These are phyloP conservation scores for Drosophila leonis DNA, from an alignment of 2,888 invertebrate genomes.

Conservation along the genomic window DNA sequence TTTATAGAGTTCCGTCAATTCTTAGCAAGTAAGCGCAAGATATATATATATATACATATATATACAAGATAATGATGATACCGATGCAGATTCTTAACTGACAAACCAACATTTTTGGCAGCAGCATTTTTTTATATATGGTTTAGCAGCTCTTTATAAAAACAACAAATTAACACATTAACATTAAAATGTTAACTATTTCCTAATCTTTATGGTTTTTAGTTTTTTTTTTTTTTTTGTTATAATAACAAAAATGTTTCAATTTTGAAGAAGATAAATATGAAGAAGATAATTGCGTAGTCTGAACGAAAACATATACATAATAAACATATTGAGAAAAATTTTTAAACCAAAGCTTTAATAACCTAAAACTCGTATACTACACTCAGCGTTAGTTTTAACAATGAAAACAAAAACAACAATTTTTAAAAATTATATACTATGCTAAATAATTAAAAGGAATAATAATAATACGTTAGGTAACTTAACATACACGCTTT, in stretches of 20 bases:
- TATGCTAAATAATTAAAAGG: slow-evolving; percentile 49
- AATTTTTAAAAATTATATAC: slow-evolving; percentile 50
- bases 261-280: slow-evolving; percentile 21
- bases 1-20: slow-evolving; percentile 77
- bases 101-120: slow-evolving; percentile 57
- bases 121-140: slow-evolving; percentile 65
- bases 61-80: slow-evolving; percentile 24
- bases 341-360: slow-evolving; percentile 71
- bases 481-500: slow-evolving; percentile 48
- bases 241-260: slow-evolving; percentile 38
- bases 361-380: slow-evolving; percentile 69
- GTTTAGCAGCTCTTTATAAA: slow-evolving; percentile 44
- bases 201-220: slow-evolving; percentile 46
- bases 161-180: slow-evolving; percentile 35
- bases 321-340: slow-evolving; percentile 66
- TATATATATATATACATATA: slow-evolving; percentile 40
- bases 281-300: slow-evolving; percentile 51
- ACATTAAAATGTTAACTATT: slow-evolving; percentile 63
- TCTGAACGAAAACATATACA: slow-evolving; percentile 72
- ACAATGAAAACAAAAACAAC: slow-evolving; percentile 9
- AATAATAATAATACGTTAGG: slow-evolving; percentile 36
- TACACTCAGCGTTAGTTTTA: slow-evolving; percentile 64
- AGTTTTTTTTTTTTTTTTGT: slow-evolving; percentile 8
- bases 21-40: slow-evolving; percentile 70
- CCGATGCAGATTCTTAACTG: slow-evolving; percentile 44